Evolutionary conservation across 1,140 invertebrate genomes (phyloP).

Genomic region (Zaprionus capensis): DNA sequence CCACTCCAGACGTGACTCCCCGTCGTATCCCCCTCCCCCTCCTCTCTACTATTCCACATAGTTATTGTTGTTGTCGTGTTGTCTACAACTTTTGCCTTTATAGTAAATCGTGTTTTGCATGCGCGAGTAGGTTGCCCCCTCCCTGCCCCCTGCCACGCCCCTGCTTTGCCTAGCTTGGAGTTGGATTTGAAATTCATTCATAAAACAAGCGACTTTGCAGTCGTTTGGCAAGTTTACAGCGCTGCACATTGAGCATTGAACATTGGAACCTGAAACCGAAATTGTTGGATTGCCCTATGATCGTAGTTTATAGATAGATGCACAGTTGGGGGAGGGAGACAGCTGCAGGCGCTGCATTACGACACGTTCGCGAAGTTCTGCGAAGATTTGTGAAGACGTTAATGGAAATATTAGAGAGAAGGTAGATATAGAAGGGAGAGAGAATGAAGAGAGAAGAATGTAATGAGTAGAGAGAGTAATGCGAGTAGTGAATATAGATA

Average conservation of each 20-base stretch:
- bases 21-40: neutral
- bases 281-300: slow-evolving; percentile 31
- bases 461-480: neutral
- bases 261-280: slow-evolving; percentile 27
- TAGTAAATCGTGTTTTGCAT: slow-evolving; percentile 83
- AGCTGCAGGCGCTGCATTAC: slow-evolving; percentile 53
- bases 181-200: slow-evolving; percentile 72
- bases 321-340: neutral
- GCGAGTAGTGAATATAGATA: too few species aligned
- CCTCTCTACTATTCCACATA: neutral
- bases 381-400: slow-evolving; percentile 42
- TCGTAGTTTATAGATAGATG: slow-evolving; percentile 26
- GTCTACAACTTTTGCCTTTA: slow-evolving; percentile 77
- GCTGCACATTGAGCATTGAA: slow-evolving; percentile 22
- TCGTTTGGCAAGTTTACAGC: slow-evolving; percentile 64
- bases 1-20: slow-evolving; percentile 18
- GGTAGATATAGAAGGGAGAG: slow-evolving; percentile 11
- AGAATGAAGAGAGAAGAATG: too few species aligned
- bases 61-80: slow-evolving; percentile 50
- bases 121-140: slow-evolving; percentile 68
- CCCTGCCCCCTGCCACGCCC: neutral
- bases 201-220: slow-evolving; percentile 57
- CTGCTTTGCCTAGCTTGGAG: slow-evolving; percentile 43
- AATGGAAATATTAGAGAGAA: slow-evolving; percentile 65
- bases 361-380: slow-evolving; percentile 61